phyloP scores from a whole-genome alignment of 2,113 vertebrate species.

The Lophius piscatorius region DNA sequence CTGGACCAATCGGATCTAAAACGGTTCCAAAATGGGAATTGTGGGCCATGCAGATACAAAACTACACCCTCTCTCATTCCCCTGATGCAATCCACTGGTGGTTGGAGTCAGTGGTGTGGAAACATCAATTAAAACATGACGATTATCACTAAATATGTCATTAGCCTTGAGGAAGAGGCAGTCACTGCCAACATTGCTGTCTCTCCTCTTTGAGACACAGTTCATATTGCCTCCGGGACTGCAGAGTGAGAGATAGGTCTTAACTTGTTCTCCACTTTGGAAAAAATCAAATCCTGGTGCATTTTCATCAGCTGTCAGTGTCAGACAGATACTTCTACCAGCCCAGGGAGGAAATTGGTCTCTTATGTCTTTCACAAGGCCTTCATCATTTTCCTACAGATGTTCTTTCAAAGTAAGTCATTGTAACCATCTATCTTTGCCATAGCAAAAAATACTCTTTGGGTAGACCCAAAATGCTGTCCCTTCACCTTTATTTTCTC shows the following conservation, averaged over 20 bases:
- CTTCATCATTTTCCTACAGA: conserved; percentile 84
- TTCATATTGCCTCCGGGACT: conserved; percentile 58
- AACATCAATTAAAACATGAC: conserved; percentile 78
- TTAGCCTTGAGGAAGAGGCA: conserved; percentile 64
- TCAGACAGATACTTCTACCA: conserved; percentile 86
- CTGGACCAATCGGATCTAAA: conserved; percentile 34
- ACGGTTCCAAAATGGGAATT: conserved; percentile 22
- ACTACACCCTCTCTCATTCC: conserved; percentile 48
- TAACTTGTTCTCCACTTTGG: conserved; percentile 83
- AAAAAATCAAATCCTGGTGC: conserved; percentile 86
- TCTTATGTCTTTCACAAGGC: conserved; percentile 88
- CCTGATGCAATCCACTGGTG: conserved; percentile 63
- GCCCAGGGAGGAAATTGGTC: conserved; percentile 92
- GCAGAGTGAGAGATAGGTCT: conserved; percentile 75
- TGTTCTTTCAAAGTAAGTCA: conserved; percentile 90
- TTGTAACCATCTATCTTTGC: conserved; percentile 90
- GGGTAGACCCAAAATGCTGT: conserved; percentile 48
- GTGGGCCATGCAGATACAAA: conserved; percentile 32
- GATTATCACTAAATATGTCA: conserved; percentile 74
- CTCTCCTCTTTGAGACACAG: conserved; percentile 24
- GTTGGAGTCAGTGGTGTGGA: conserved; percentile 65
- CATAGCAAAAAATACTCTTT: conserved; percentile 85
- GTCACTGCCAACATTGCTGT: conserved; percentile 39
- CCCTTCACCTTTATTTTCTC: conserved; percentile 53
- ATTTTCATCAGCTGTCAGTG: conserved; percentile 91